These are phyloP conservation scores for Recurvirostra avosetta DNA, from an alignment of 2,113 vertebrate genomes.

Conservation along the genomic window DNA sequence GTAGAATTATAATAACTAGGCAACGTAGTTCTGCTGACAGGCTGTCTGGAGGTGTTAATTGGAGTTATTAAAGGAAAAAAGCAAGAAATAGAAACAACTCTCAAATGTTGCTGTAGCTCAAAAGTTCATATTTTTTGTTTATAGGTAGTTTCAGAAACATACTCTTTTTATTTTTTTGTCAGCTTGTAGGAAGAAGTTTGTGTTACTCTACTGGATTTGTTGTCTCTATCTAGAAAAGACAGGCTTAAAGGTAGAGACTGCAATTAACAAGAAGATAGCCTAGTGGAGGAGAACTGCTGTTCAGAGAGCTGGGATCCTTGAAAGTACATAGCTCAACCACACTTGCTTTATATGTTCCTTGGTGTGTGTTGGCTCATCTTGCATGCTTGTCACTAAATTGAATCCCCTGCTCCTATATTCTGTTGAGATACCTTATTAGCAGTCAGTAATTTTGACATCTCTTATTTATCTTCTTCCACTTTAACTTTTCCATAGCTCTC, in stretches of 20 bases:
- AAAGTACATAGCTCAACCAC: not conserved
- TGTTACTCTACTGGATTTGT: not conserved
- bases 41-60: not conserved
- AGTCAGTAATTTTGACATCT: not conserved
- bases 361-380: not conserved
- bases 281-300: not conserved
- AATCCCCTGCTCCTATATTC: not conserved
- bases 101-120: not conserved
- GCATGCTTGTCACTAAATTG: accelerated
- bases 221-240: not conserved
- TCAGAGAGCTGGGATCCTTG: not conserved
- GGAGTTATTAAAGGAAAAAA: not conserved
- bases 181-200: not conserved
- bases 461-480: not conserved
- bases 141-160: not conserved
- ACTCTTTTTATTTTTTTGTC: not conserved
- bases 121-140: not conserved
- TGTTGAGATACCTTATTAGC: not conserved
- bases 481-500: not conserved
- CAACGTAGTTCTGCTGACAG: not conserved
- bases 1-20: not conserved
- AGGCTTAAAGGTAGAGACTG: not conserved
- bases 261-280: not conserved
- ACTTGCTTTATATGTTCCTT: not conserved
- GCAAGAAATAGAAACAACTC: not conserved